phyloP scores from a whole-genome alignment of 1,140 invertebrate species.

The Thrips palmi region DNA sequence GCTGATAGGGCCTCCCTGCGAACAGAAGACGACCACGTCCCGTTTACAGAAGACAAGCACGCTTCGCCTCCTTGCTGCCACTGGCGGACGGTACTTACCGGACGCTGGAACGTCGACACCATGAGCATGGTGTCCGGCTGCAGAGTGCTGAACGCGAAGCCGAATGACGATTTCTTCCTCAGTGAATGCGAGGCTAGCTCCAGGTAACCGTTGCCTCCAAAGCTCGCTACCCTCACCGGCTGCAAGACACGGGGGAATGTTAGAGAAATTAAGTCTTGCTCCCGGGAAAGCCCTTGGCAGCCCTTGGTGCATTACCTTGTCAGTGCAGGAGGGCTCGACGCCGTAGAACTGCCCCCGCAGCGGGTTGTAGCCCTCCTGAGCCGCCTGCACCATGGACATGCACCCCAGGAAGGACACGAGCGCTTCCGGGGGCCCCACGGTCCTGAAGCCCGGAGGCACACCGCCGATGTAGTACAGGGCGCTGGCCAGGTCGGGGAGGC shows the following conservation, averaged over 20 bases:
- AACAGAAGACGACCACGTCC: not conserved
- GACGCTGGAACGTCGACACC: conserved; percentile 44
- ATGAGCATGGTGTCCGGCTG: conserved; percentile 50
- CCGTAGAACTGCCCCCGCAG: conserved; percentile 48
- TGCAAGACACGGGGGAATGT: conserved; percentile 19
- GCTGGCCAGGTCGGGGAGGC: conserved; percentile 40
- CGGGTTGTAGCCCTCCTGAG: conserved; percentile 44
- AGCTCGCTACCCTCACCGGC: conserved; percentile 42
- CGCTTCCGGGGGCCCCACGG: conserved; percentile 24
- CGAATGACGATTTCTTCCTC: conserved; percentile 41
- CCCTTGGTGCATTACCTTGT: conserved; percentile 33
- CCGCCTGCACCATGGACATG: conserved; percentile 57
- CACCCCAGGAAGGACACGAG: conserved; percentile 57
- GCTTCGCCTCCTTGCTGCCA: not conserved
- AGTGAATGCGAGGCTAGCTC: conserved; percentile 48
- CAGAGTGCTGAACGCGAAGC: conserved; percentile 59
- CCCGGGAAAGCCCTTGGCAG: not conserved
- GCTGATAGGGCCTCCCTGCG: conserved; percentile 10
- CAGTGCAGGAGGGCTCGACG: conserved; percentile 51
- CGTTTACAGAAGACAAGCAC: not conserved
- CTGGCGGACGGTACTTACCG: no score
- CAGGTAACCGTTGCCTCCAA: conserved; percentile 60
- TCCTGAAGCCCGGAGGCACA: conserved; percentile 44
- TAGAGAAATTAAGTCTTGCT: not conserved
- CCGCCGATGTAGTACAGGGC: conserved; percentile 62